Base-by-base conservation (phyloP, 2,797 vertebrate species). In the Macroramphosus scolopax region DNA sequence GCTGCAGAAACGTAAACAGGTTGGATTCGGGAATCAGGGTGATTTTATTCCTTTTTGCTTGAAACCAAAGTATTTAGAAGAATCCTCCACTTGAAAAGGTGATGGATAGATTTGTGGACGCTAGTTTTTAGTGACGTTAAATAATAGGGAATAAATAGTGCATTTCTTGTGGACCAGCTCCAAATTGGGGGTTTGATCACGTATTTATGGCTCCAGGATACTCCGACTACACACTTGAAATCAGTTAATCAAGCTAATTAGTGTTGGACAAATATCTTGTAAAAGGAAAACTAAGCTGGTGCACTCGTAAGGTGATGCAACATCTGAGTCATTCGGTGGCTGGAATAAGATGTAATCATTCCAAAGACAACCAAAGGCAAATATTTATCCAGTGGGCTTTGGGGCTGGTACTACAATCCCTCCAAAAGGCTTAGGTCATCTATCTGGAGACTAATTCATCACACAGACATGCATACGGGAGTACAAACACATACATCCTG, bases 401-500 rank as follows among this genome's bases (percentile, higher is more conserved):
- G 13, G 28, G 55, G 46, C 55, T 63, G 39, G 55, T 40, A 55
- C 36, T 17, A 9, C 3, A 7, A 68, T 68, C 63, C 34, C 36
- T 69, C 49, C 29, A 56, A 58, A 42, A 43, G 45, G 59, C 35
- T 67, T 20, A 63, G 50, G 45, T 55, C 45, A 50, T 61, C 42
- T 66, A 46, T 63, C 51, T 31, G 22, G 58, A 64, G 65, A 74
- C 74, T 52, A 50, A 81, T 76, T 54, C 37, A 72, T 78, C 74
- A 80, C 43, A 29, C 34, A 44, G 41, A 41, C 56, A 58, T 44
- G 9, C 8, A 22, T 13, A 14, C 3, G 5, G 8, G 8, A 11
- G 15, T 34, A 29, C 32, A 28, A 15, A 42, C 35, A 39, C 24
- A 40, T 34, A 55, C 31, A 36, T 25, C 17, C 39, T 13, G 6